Conservation (phyloP, 2,888 invertebrate species). For the Dione juno region DNA sequence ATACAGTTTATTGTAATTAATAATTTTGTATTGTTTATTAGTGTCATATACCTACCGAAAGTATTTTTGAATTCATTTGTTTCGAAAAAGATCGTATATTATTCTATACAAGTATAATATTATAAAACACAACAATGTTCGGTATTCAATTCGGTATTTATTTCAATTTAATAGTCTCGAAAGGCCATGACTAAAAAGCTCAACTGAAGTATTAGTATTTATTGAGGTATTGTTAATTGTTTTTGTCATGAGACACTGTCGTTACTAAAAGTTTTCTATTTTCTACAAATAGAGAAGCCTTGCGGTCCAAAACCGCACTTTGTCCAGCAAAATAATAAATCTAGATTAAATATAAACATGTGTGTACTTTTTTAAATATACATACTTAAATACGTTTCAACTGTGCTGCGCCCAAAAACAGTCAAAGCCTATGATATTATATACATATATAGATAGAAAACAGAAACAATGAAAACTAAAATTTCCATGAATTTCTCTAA, state of each 20-base stretch:
- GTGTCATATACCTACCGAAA: no score
- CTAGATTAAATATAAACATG: neutral
- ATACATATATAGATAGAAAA: no score
- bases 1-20: neutral
- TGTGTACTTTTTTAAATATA: neutral
- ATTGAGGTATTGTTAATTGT: neutral
- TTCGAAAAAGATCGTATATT: no score
- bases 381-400: neutral
- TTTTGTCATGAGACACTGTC: neutral
- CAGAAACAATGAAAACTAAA: slow-evolving; percentile 25
- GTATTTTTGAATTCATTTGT: no score
- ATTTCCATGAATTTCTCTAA: slow-evolving; percentile 35
- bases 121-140: no score
- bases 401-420: no score
- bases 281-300: neutral
- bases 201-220: neutral
- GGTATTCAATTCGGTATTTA: no score
- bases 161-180: no score
- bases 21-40: no score
- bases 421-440: no score
- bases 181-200: no score
- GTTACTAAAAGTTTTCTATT: neutral
- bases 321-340: neutral
- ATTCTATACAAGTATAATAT: no score
- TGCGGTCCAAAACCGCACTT: neutral